A percentile compares a stretch with the other conserved stretches of the same genome.
Evolutionary conservation across 2,888 invertebrate genomes (phyloP).

Genomic region (Agonopterix alstromeriana): DNA sequence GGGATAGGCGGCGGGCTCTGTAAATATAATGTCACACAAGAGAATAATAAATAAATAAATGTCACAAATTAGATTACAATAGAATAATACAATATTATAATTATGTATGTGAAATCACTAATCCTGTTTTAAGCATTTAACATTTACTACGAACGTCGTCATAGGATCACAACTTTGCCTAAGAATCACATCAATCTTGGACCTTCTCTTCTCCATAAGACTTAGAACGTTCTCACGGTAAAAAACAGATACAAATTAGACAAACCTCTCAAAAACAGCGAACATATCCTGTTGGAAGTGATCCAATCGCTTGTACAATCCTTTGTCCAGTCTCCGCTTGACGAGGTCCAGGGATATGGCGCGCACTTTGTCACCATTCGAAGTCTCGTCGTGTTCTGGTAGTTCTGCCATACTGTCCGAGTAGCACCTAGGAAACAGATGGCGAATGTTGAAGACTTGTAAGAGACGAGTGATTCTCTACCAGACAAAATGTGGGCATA

Average conservation of each 20-base stretch:
- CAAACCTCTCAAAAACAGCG: constrained; percentile 86
- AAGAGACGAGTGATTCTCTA: too few species aligned
- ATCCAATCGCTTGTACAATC: constrained; percentile 94
- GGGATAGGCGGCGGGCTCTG: constrained; percentile 89
- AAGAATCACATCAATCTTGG: too few species aligned
- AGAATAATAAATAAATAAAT: too few species aligned
- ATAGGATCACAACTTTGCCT: too few species aligned
- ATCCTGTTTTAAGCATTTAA: too few species aligned
- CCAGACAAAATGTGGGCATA: too few species aligned
- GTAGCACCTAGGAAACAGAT: constrained; percentile 82
- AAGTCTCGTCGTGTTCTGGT: constrained; percentile 87
- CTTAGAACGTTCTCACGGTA: not conserved
- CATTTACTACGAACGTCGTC: too few species aligned
- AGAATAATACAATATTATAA: too few species aligned
- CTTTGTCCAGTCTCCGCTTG: constrained; percentile 93
- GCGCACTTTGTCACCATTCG: constrained; percentile 79
- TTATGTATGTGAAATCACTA: too few species aligned
- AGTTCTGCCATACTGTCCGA: constrained; percentile 97
- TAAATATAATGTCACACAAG: not conserved
- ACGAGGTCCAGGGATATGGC: constrained; percentile 95
- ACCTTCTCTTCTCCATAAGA: too few species aligned
- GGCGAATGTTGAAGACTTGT: too few species aligned
- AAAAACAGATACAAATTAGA: not conserved
- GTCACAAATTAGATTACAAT: too few species aligned
- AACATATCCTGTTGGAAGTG: constrained; percentile 98